Evolutionary conservation across 2,113 vertebrate genomes (phyloP), one percentile per base, ranked within the genome.

Genomic region (Tricholaema leucomelas): DNA sequence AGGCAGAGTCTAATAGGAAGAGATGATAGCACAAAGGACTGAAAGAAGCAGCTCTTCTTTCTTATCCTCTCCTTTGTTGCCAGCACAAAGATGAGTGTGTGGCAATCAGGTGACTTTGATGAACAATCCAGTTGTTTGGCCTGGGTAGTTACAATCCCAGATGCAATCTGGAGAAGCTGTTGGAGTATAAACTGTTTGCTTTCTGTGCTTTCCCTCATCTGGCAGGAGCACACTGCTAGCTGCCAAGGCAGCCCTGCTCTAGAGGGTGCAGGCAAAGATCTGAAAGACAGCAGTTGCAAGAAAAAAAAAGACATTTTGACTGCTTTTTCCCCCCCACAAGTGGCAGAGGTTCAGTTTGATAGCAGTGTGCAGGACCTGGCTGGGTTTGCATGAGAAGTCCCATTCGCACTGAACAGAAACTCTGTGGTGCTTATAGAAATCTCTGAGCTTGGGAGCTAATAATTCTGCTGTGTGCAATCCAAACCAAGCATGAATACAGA

Each of bases 21-120:
- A 86, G 72, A 94, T 87, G 91, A 84, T 24, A 64, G 82, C 5
- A 97, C 85, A 95, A 96, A 97, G 76, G 59, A 52, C 61, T 79
- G 83, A 66, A 72, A 83, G 84, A 86, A 78, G 30, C 74, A 69
- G 38, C 67, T 69, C 58, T 83, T 81, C 79, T 69, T 64, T 56
- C 74, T 87, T 67, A 80, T 71, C 50, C 61, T 71, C 65, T 54
- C 77, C 91, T 94, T 96, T 95, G 85, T 95, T 87, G 60, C 3
- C 7, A 95, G 96, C 94, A 95, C 96, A 97, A 95, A 96, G 93
- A 86, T 67, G 76, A 93, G 69, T 80, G 70, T 70, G 79, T 56
- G 70, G 94, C 94, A 96, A 94, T 96, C 88, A 96, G 88, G 91
- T 91, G 61, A 64, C n/a, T 44, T 93, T 93, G 92, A 89, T 78